Base-by-base conservation (phyloP, 2,888 invertebrate species). In the Heliconius ethilla region DNA sequence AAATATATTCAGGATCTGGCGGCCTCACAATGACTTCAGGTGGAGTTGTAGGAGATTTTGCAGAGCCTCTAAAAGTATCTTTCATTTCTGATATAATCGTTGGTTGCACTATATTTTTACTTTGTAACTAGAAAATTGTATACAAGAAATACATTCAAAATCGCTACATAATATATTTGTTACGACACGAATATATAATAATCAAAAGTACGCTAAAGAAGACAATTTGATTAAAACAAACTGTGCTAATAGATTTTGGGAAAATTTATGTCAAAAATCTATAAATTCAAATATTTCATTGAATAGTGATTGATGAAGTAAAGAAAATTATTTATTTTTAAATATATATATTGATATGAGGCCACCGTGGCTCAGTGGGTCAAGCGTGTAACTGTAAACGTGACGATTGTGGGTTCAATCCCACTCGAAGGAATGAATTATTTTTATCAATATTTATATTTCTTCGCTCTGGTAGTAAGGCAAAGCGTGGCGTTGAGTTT, bases 1-100 rank as follows among this genome's bases (percentile, higher is more conserved):
- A 92, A 75, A 92, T 93, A 81, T 91, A 93, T 81, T 91, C 92
- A 3, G 92, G 90, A 67, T 93, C 93, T 0, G 93, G 93, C 1
- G 93, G 79, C 45, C 81, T 86, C 10, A 92, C 84, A 3, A 82
- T 86, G n/a, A 89, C 66, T 0, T 92, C 91, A 0, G 91, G 89
- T 3, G 93, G 93, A 9, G 89, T 88, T 5, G 87, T 83, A 0
- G 88, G 87, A 0, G 91, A 82, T 74, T 82, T 88, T 0, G 72
- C 22, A 1, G 89, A 22, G 0, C 93, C 93, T 80, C 92, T 86
- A 79, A 83, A 94, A 63, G 84, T 90, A 73, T 93, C 92, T 80
- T 91, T 94, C 93, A 91, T 94, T 83, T 93, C 93, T 0, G 94
- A 94, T 77, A 93, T 73, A 78, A 89, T 84, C 9, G 63, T 79